These are phyloP conservation scores for Dicrostonyx torquatus DNA, from an alignment of 2,797 vertebrate species.

Conservation along the genomic window DNA sequence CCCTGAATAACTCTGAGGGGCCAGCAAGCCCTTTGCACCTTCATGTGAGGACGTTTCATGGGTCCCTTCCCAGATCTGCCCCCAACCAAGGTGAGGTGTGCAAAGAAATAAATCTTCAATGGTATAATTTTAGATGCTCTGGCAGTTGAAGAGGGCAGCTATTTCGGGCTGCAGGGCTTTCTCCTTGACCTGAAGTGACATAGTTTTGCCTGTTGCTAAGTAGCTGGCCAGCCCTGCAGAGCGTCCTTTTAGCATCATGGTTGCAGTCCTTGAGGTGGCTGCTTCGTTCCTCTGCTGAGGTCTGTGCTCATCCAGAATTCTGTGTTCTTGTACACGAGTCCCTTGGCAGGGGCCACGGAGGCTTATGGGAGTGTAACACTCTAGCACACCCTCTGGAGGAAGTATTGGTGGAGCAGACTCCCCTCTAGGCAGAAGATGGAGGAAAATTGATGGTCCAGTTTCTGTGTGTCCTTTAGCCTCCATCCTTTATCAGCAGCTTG, in stretches of 20 bases:
- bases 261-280: background rate
- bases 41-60: background rate
- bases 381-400: background rate
- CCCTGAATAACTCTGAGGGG: background rate
- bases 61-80: background rate
- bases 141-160: constrained; percentile 71
- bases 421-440: accelerated
- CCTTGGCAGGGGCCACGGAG: accelerated
- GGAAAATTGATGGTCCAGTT: background rate
- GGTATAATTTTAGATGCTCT: constrained; percentile 75
- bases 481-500: background rate
- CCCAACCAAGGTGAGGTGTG: constrained; percentile 43
- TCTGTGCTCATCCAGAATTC: background rate
- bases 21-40: constrained; percentile 9
- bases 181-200: constrained; percentile 79
- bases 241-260: background rate
- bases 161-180: constrained; percentile 71
- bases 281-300: background rate
- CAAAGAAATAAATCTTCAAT: constrained; percentile 63
- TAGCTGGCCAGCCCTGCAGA: background rate
- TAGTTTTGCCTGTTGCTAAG: background rate
- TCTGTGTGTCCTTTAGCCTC: background rate
- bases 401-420: background rate
- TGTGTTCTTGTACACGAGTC: accelerated
- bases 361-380: background rate